Evolutionary conservation across 2,113 vertebrate genomes (phyloP), one percentile per base, ranked within the genome.

Genomic region (Mola mola): DNA sequence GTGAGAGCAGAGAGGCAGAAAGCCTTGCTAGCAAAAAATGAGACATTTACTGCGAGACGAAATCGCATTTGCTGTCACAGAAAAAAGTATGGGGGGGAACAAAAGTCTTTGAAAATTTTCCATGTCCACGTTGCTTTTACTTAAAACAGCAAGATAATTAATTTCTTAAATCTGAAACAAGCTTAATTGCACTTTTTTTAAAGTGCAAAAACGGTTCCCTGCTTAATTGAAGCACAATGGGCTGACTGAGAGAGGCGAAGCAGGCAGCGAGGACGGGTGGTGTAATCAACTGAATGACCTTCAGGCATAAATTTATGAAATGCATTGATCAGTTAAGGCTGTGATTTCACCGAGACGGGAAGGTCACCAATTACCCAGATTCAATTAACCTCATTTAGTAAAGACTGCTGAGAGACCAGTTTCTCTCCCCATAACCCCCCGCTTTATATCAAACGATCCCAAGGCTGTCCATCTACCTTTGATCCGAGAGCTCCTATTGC

Each of bases 321-420:
- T 71, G 75, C 89, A 90, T 90, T 87, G 91, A 92, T 92, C 91
- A 92, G 88, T 88, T 87, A 87, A 89, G 79, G 82, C 84, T 83
- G 87, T 81, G 87, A 90, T 92, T 90, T 90, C 87, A 85, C 75
- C 52, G 47, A 88, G 84, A 89, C 87, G 84, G 78, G 78, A 81
- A 89, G 88, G 89, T 90, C 89, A 91, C 88, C 88, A 89, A 90
- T 90, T 91, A 91, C 87, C 79, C 55, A 81, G 80, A 90, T 88
- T 91, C 89, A 90, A 89, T 91, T 92, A 92, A 91, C 89, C 90
- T 89, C 84, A 79, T 90, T 90, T 84, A 79, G 68, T 76, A 79
- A 87, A 88, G 81, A 88, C 84, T 87, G 88, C 89, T 89, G 88
- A 90, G 86, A 89, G 87, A 85, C 82, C 82, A 75, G 61, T 90